Evolutionary conservation across 2,888 invertebrate genomes (phyloP).

Genomic region (Melieria omissa): DNA sequence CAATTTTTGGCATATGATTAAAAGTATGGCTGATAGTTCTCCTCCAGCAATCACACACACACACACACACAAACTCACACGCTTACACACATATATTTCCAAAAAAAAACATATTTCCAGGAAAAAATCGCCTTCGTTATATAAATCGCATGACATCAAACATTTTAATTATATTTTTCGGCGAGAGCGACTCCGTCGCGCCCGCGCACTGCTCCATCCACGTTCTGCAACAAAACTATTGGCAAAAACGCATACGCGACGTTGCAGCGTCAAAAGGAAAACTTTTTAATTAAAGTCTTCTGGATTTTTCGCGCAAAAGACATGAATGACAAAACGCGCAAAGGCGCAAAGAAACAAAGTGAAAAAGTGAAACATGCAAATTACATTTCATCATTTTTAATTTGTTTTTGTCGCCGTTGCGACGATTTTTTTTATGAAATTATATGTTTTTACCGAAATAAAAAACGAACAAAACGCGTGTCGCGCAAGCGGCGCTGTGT

Average conservation of each 20-base stretch:
- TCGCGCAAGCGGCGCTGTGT: too few species aligned
- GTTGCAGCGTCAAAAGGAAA: constrained; percentile 50
- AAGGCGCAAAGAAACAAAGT: background rate
- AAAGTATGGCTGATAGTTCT: too few species aligned
- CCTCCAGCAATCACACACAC: too few species aligned
- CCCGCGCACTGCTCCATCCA: constrained; percentile 18
- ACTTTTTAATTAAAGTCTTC: constrained; percentile 62
- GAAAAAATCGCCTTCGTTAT: background rate
- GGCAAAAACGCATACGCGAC: constrained; percentile 12
- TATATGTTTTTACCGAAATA: too few species aligned
- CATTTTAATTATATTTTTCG: constrained; percentile 50
- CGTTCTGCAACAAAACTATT: constrained; percentile 22
- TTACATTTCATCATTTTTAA: constrained; percentile 22
- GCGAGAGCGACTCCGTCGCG: background rate
- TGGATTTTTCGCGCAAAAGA: background rate
- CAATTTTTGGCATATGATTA: too few species aligned
- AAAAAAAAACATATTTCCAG: too few species aligned
- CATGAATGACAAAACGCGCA: background rate
- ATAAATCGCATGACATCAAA: constrained; percentile 35
- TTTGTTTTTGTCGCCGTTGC: constrained; percentile 16
- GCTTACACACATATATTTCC: too few species aligned
- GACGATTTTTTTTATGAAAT: background rate
- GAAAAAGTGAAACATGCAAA: constrained; percentile 1
- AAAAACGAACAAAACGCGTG: too few species aligned
- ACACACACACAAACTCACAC: too few species aligned